Conservation (phyloP, 2,888 invertebrate genomes). For the Drosophila yooni region DNA sequence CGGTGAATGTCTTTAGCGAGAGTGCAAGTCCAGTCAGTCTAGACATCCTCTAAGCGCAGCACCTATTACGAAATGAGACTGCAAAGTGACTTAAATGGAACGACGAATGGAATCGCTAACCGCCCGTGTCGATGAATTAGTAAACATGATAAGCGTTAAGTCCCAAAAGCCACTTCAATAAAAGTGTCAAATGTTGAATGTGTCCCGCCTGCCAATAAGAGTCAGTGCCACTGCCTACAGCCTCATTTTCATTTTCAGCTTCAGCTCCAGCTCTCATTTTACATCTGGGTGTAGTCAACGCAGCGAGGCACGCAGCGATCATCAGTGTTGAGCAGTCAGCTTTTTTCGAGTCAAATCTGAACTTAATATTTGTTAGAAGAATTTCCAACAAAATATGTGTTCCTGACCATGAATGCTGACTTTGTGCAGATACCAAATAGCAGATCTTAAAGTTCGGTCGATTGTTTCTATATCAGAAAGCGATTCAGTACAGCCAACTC, state of each 20-base stretch:
- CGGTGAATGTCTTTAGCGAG: conserved; percentile 20
- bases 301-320: conserved; percentile 1
- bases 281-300: conserved; percentile 8
- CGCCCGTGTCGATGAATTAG: conserved; percentile 38
- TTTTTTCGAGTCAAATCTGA: neutral
- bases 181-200: conserved; percentile 54
- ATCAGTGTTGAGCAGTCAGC: conserved; percentile 1
- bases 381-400: neutral
- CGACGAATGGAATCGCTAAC: conserved; percentile 7
- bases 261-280: conserved; percentile 17
- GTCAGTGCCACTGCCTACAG: conserved; percentile 40
- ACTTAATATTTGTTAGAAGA: neutral
- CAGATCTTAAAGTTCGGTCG: neutral
- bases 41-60: conserved; percentile 31
- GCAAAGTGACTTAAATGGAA: conserved; percentile 29
- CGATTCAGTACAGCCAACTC: neutral
- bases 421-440: neutral
- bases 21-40: conserved; percentile 7
- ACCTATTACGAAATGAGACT: conserved; percentile 42
- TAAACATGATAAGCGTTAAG: conserved; percentile 46
- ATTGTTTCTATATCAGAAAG: neutral
- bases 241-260: conserved; percentile 4
- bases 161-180: conserved; percentile 44
- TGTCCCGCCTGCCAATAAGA: conserved; percentile 36
- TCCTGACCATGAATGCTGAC: neutral